Percentiles rank a stretch among this genome's conserved stretches.
These are phyloP conservation scores for Sitobion miscanthi DNA, from an alignment of 1,140 invertebrate genomes.

Conservation along the genomic window DNA sequence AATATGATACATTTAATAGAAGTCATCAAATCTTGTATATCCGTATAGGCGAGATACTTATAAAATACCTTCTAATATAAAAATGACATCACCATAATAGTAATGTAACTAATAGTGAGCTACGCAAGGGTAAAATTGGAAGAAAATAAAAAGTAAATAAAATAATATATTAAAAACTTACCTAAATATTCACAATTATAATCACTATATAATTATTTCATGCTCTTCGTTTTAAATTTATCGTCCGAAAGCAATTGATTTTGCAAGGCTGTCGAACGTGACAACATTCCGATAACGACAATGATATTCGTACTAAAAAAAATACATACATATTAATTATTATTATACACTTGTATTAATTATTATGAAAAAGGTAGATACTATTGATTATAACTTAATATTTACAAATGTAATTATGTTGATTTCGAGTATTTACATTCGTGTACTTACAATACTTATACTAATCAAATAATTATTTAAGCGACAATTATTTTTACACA, in stretches of 20 bases:
- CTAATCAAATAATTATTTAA: not conserved
- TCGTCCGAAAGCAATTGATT: not conserved
- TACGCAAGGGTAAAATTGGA: not conserved
- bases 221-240: not conserved
- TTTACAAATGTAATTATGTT: not conserved
- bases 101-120: not conserved
- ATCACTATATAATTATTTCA: not conserved
- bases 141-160: not conserved
- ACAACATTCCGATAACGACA: not conserved
- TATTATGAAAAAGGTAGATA: not conserved
- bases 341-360: not conserved
- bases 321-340: not conserved
- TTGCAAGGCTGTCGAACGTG: not conserved
- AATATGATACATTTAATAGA: not conserved
- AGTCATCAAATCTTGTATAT: not conserved
- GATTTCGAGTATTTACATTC: not conserved
- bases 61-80: not conserved
- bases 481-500: not conserved
- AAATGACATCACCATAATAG: not conserved
- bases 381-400: not conserved
- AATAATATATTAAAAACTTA: not conserved
- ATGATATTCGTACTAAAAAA: constrained; percentile 5
- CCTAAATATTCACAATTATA: not conserved
- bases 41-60: too few relatives aligned
- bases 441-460: not conserved